Conservation (phyloP, 2,888 invertebrate genomes). For the Polydrusus tereticollis region DNA sequence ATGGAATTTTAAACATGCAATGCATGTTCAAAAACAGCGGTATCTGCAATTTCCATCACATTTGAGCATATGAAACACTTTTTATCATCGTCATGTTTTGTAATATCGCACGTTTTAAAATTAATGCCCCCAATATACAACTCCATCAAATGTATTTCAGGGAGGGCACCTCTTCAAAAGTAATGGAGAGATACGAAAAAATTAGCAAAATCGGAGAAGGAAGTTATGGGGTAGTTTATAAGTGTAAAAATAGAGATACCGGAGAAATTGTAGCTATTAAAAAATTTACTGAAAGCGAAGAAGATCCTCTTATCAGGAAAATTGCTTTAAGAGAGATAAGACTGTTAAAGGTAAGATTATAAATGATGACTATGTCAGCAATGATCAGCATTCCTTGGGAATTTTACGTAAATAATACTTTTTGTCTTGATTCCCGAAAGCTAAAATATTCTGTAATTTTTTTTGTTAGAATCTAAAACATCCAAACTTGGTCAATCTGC, state of each 20-base stretch:
- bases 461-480: constrained; percentile 92
- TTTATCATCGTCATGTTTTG: background rate
- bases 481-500: constrained; percentile 95
- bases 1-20: background rate
- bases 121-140: background rate
- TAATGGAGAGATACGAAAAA: constrained; percentile 96
- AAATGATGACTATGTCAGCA: too few relatives aligned
- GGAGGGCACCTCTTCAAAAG: constrained; percentile 85
- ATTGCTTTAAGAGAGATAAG: constrained; percentile 95
- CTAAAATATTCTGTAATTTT: background rate
- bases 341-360: constrained; percentile 89
- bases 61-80: background rate
- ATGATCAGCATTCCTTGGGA: too few relatives aligned
- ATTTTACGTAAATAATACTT: too few relatives aligned
- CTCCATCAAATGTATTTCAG: constrained; percentile 66
- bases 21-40: background rate
- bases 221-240: constrained; percentile 95
- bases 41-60: background rate
- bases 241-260: constrained; percentile 94
- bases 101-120: too few relatives aligned
- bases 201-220: constrained; percentile 95
- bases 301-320: constrained; percentile 95
- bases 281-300: constrained; percentile 97
- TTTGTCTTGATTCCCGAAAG: too few relatives aligned
- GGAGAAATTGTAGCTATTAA: constrained; percentile 96